phyloP scores from a whole-genome alignment of 2,797 vertebrate species.

The Botia almorhae region DNA sequence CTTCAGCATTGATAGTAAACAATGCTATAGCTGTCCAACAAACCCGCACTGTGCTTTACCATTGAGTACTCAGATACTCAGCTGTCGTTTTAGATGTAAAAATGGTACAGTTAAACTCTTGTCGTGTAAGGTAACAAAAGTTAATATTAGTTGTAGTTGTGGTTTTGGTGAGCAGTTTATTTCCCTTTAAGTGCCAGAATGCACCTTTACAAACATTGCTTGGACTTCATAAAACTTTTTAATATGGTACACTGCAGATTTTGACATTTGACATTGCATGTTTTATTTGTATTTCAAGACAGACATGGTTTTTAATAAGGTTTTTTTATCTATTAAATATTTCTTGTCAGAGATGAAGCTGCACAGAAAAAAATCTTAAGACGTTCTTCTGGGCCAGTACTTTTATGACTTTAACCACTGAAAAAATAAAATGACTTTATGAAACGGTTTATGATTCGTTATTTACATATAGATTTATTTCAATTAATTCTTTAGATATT shows the following conservation, averaged over 20 bases:
- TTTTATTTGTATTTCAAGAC: conserved; percentile 68
- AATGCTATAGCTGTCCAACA: conserved; percentile 63
- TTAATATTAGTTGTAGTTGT: conserved; percentile 15
- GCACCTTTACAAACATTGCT: conserved; percentile 72
- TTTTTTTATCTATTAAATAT: conserved; percentile 69
- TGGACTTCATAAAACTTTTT: conserved; percentile 54
- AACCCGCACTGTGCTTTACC: conserved; percentile 67
- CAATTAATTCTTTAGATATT: too few species aligned
- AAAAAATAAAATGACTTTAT: conserved; percentile 82
- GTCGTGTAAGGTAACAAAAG: conserved; percentile 10
- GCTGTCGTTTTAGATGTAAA: conserved; percentile 60
- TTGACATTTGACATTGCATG: conserved; percentile 62
- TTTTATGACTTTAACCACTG: conserved; percentile 83
- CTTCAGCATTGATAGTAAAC: conserved; percentile 54
- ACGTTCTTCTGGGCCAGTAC: conserved; percentile 65
- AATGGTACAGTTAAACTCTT: conserved; percentile 64
- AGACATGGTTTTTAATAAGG: conserved; percentile 69
- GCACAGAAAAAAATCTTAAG: conserved; percentile 76
- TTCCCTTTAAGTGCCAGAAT: conserved; percentile 61
- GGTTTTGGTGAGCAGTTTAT: conserved; percentile 34
- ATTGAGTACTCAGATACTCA: conserved; percentile 57
- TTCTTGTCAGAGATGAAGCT: conserved; percentile 75
- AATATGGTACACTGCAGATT: conserved; percentile 74
- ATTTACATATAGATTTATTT: conserved; percentile 53
- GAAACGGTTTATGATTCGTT: conserved; percentile 69